Evolutionary conservation across 2,797 vertebrate genomes (phyloP), one percentile per base, ranked within the genome.

Genomic region (Sternotherus odoratus): DNA sequence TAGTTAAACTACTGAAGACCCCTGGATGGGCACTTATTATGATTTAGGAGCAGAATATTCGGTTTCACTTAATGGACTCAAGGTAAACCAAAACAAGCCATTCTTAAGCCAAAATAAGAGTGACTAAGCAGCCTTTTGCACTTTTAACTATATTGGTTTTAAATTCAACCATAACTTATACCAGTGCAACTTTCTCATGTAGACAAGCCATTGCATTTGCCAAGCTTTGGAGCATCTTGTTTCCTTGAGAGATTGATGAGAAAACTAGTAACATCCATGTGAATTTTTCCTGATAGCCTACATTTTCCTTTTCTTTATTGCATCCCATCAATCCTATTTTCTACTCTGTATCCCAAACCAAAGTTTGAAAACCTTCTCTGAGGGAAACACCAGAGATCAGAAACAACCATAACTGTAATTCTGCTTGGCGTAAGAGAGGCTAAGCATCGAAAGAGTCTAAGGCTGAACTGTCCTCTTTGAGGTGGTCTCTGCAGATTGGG

Each of bases 41-140:
- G 5, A 78, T 90, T 89, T n/a, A 91, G 85, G 43, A 91, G 79
- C 2, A 89, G 0, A 8, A 8, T 86, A 28, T 66, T 92, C 36
- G 46, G 10, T 86, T 93, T 94, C 56, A 84, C 28, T 83, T 8
- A n/a, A 56, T 77, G 5, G 28, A 81, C 26, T 92, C 90, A 81
- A 79, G 57, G 79, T 81, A 86, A 96, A 92, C 33, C 21, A 19
- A 39, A 66, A 5, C 60, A 77, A 91, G 86, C 36, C 69, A 6
- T 33, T 63, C 57, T 93, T 36, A 80, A 90, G n/a, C 54, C 19
- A 83, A 69, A 79, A 53, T 30, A 39, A 77, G 30, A 79, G 26
- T 83, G 51, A 51, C 54, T 88, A 30, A 16, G 50, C 2, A 60
- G n/a, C 79, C 85, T 93, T 94, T 87, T 7, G 5, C 17, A 60